Evolutionary conservation across 2,113 vertebrate genomes (phyloP).

Genomic region (Ia io): DNA sequence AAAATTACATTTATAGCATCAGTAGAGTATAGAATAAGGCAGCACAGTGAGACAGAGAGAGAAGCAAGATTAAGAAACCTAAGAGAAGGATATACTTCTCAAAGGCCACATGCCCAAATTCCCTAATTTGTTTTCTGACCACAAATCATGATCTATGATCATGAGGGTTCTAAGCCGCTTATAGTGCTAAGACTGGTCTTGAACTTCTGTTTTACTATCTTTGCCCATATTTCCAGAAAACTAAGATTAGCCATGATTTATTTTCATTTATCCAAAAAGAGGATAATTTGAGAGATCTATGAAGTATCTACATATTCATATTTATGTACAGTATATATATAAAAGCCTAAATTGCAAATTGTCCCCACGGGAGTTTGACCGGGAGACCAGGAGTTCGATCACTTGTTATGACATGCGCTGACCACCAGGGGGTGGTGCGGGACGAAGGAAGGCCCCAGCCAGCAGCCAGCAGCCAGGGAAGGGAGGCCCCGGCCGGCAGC

Average conservation of each 20-base stretch:
- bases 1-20: background rate
- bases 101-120: background rate
- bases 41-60: background rate
- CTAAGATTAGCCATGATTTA: background rate
- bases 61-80: constrained; percentile 1
- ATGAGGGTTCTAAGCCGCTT: background rate
- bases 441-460: no score
- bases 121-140: background rate
- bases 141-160: background rate
- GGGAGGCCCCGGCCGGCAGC: no score
- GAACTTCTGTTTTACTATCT: background rate
- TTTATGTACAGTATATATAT: background rate
- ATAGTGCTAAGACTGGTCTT: background rate
- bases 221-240: constrained; percentile 10
- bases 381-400: no score
- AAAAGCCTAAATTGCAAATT: no score
- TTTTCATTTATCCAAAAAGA: constrained; percentile 5
- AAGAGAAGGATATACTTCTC: background rate
- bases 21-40: background rate
- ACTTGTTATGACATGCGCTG: no score
- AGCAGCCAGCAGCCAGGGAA: no score
- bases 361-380: no score
- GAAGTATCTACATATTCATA: background rate
- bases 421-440: no score
- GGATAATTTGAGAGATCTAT: background rate